A percentile compares a stretch with the other conserved stretches of the same genome.
Evolutionary conservation across 2,113 vertebrate genomes (phyloP).

Genomic region (Macquaria ambigua): DNA sequence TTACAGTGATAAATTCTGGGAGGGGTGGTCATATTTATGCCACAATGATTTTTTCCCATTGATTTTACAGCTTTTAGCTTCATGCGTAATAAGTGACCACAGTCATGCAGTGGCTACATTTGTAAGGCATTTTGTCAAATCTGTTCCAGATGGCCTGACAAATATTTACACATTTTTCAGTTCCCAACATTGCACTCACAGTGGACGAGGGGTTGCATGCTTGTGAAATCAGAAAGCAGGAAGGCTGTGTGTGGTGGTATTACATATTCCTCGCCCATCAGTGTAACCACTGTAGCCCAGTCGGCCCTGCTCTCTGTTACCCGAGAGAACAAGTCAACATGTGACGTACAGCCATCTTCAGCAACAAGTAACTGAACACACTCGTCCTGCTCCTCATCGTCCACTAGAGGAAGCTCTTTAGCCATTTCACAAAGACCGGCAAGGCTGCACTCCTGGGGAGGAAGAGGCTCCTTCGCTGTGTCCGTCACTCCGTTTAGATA

Average conservation of each 20-base stretch:
- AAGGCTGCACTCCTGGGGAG: slow-evolving; percentile 79
- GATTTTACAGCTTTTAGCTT: neutral
- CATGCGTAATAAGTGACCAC: neutral
- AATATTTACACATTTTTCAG: neutral
- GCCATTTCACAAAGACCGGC: slow-evolving; percentile 94
- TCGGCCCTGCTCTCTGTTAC: slow-evolving; percentile 86
- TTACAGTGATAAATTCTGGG: neutral
- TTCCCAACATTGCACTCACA: slow-evolving; percentile 84
- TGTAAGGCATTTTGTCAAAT: neutral
- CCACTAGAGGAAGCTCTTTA: slow-evolving; percentile 85
- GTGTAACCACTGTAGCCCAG: slow-evolving; percentile 78
- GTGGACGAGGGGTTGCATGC: slow-evolving; percentile 88
- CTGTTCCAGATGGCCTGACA: neutral
- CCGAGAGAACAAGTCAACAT: slow-evolving; percentile 87
- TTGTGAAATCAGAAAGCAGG: slow-evolving; percentile 93
- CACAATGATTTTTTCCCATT: neutral
- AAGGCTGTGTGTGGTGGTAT: slow-evolving; percentile 90
- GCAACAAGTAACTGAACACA: slow-evolving; percentile 67
- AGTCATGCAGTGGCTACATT: neutral
- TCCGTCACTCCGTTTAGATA: slow-evolving; percentile 77
- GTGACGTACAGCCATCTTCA: slow-evolving; percentile 59
- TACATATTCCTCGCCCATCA: slow-evolving; percentile 93
- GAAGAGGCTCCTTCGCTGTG: slow-evolving; percentile 43
- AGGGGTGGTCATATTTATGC: fast-evolving
- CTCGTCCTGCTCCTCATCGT: slow-evolving; percentile 65